A percentile compares a stretch with the other conserved stretches of the same genome.
Evolutionary conservation across 2,797 vertebrate genomes (phyloP).

Genomic region (Adelosebastes latens): DNA sequence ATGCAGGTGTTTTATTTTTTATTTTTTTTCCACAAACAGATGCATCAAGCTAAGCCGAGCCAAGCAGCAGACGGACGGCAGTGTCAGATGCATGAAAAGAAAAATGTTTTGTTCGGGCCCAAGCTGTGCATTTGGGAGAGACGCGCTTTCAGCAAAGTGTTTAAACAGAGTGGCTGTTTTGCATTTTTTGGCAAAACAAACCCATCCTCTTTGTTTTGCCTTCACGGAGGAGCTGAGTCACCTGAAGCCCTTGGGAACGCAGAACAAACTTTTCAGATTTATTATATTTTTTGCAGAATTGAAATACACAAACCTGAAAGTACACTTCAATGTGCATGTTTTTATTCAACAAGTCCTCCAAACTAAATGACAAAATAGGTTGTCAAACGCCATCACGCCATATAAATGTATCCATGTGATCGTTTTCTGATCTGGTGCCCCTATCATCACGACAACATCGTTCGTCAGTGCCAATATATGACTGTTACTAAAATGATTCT

Average conservation of each 20-base stretch:
- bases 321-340: neutral
- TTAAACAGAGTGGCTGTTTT: conserved; percentile 59
- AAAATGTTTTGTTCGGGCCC: conserved; percentile 70
- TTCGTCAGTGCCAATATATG: neutral
- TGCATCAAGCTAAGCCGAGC: conserved; percentile 71
- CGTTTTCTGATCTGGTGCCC: neutral
- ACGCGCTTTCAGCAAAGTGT: conserved; percentile 35
- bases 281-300: neutral
- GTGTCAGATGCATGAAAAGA: conserved; percentile 66
- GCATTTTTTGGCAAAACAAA: conserved; percentile 40
- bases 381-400: neutral
- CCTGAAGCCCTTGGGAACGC: neutral
- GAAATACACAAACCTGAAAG: conserved; percentile 14
- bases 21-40: conserved; percentile 59
- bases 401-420: neutral
- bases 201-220: conserved; percentile 33
- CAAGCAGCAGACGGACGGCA: conserved; percentile 62
- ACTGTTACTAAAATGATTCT: neutral
- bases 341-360: neutral
- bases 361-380: neutral
- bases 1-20: conserved; percentile 72
- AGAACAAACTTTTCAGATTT: conserved; percentile 2
- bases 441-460: neutral
- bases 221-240: conserved; percentile 23
- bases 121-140: conserved; percentile 56